phyloP scores from a whole-genome alignment of 2,113 vertebrate species.

The Neolamprologus fasciatus region DNA sequence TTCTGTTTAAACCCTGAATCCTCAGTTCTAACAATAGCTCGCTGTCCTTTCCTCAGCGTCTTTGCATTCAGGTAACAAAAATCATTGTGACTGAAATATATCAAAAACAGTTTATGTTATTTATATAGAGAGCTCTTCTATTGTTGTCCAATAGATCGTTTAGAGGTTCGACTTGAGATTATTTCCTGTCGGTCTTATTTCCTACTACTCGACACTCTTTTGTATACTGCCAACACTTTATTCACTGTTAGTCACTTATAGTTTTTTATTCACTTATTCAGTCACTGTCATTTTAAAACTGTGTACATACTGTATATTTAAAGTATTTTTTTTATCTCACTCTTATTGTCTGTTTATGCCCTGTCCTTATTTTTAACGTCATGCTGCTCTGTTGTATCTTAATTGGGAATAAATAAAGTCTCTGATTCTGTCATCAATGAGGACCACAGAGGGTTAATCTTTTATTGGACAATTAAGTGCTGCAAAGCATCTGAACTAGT shows the following conservation, averaged over 20 bases:
- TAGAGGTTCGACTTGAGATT: background rate
- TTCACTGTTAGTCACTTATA: background rate
- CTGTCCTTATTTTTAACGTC: background rate
- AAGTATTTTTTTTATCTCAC: background rate
- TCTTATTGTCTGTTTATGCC: background rate
- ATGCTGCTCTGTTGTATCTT: background rate
- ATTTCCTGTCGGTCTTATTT: background rate
- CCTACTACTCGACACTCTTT: background rate
- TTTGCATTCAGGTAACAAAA: background rate
- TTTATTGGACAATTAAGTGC: background rate
- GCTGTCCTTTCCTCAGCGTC: accelerated
- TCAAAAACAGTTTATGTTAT: background rate
- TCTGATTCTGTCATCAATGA: background rate
- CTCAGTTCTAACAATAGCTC: background rate
- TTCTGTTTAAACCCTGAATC: background rate
- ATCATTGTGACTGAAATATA: background rate
- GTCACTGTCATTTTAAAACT: accelerated
- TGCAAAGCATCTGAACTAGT: background rate
- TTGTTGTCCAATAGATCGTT: background rate
- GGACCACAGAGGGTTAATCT: background rate
- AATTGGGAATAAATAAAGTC: background rate
- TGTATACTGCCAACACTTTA: accelerated
- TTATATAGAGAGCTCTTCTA: background rate
- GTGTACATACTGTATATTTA: background rate
- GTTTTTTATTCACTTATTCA: background rate